Base-by-base conservation (phyloP, 1,140 invertebrate genomes). In the Ceratitis capitata region DNA sequence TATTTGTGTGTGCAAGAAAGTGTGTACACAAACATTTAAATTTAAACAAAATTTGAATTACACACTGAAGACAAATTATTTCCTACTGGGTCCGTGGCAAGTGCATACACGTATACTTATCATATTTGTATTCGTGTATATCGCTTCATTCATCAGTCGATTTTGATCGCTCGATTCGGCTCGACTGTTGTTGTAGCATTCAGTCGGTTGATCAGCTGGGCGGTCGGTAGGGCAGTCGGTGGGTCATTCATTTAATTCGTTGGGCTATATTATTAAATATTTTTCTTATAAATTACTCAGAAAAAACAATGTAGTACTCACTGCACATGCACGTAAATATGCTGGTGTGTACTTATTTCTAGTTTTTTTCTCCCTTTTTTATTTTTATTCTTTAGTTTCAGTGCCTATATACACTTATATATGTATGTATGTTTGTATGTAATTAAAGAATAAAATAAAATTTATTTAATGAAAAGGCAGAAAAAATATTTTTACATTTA, bases 381-480 rank as follows among this genome's bases (percentile, higher is more conserved):
- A 14, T 61, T 23, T 29, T 61, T 23, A 26, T 61, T 61, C 26
- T 61, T 74, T 74, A 56, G n/a, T 56, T 61, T 61, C 32, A 78
- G n/a, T n/a, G n/a, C n/a, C n/a, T n/a, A n/a, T n/a, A n/a, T n/a
- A n/a, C n/a, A n/a, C n/a, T n/a, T n/a, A n/a, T n/a, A n/a, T n/a
- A n/a, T n/a, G n/a, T n/a, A n/a, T n/a, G n/a, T 56, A n/a, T 51
- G 49, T 29, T 47, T 35, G 35, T 83, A 53, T 83, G 82, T 83
- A 83, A 42, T 78, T 78, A 78, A 78, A 78, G 35, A 78, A 78
- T 78, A 78, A 19, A 78, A 78, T 78, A 78, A 78, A 78, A 45
- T 78, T 47, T 78, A 47, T 78, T 78, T 78, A 78, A 78, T 78
- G 69, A 78, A 47, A 78, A 45, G 69, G 69, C 69, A 78, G n/a